phyloP scores from a whole-genome alignment of 2,797 vertebrate species.

The Rhinogobio ventralis region DNA sequence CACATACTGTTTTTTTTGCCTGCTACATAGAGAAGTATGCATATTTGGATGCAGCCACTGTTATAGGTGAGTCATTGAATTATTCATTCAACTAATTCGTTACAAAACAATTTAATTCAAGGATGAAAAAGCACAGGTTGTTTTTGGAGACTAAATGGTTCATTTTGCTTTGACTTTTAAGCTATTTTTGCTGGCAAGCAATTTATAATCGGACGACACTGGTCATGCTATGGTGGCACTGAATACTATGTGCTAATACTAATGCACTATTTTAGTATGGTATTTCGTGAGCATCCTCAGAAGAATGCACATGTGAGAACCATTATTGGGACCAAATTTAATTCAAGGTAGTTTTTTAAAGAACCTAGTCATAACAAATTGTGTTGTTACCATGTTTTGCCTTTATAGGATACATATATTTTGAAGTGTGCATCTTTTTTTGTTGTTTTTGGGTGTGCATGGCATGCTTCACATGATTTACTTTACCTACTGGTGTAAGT shows the following conservation, averaged over 20 bases:
- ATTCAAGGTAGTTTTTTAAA: background rate
- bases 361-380: background rate
- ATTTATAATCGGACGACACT: background rate
- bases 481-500: background rate
- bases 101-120: background rate
- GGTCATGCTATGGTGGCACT: background rate
- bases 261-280: background rate
- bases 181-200: background rate
- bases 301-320: background rate
- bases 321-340: background rate
- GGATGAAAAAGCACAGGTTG: background rate
- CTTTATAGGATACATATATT: background rate
- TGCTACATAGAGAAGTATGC: background rate
- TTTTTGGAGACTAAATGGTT: background rate
- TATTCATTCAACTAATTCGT: background rate
- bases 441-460: background rate
- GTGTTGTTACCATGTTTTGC: background rate
- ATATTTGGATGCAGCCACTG: background rate
- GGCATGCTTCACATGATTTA: background rate
- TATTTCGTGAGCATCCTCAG: background rate
- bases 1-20: background rate
- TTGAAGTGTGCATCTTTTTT: background rate
- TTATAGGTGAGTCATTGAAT: background rate
- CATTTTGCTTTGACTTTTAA: background rate
- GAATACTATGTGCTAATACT: too few relatives aligned